Evolutionary conservation across 2,888 invertebrate species (phyloP).

Genomic region (Gymnosoma rotundatum): DNA sequence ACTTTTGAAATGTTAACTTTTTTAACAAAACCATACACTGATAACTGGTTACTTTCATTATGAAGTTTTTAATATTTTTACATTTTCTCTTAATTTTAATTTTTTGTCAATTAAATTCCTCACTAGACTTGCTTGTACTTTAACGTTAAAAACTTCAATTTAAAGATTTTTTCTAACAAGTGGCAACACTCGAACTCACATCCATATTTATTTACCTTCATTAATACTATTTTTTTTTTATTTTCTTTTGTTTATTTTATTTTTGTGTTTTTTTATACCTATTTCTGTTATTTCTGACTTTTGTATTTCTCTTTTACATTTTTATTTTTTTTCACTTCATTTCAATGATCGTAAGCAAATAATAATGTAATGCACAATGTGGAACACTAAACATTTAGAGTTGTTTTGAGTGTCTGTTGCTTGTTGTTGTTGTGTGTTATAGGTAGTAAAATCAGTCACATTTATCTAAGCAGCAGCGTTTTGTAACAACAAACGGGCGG

Average conservation of each 20-base stretch:
- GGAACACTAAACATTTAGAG: constrained; percentile 48
- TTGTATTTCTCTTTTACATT: not conserved
- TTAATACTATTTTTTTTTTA: not conserved
- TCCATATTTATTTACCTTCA: no score
- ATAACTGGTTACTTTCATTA: no score
- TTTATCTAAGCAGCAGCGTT: constrained; percentile 34
- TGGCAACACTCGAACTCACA: no score
- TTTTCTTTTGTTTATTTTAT: constrained; percentile 13
- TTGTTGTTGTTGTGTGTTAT: constrained; percentile 8
- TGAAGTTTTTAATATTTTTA: no score
- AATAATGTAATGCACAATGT: constrained; percentile 56
- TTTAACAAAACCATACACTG: no score
- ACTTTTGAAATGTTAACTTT: no score
- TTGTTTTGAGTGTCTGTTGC: no score
- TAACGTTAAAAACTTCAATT: no score
- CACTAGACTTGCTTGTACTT: no score
- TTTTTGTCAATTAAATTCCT: no score
- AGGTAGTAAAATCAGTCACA: constrained; percentile 2
- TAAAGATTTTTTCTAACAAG: no score
- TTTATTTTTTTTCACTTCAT: not conserved
- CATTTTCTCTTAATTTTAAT: no score
- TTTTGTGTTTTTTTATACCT: constrained; percentile 1
- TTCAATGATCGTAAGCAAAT: constrained; percentile 46
- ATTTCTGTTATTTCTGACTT: constrained; percentile 9
- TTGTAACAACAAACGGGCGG: constrained; percentile 66